These are phyloP conservation scores for Amphipoea lucens DNA, from an alignment of 2,888 invertebrate species.

Conservation along the genomic window DNA sequence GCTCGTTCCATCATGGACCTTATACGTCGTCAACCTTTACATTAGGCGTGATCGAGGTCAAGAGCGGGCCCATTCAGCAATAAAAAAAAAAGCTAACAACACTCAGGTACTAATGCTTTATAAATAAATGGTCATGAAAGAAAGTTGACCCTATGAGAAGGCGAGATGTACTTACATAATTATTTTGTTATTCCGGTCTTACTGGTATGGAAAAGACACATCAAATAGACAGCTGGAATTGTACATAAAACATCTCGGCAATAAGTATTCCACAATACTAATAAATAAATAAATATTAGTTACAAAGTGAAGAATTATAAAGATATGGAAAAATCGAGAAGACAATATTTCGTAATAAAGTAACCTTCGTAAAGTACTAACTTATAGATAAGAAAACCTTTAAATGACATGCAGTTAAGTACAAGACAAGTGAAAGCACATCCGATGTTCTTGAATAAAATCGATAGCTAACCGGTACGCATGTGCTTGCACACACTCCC, in stretches of 20 bases:
- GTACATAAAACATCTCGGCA: neutral
- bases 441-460: conserved; percentile 71
- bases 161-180: neutral
- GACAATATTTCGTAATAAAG: neutral
- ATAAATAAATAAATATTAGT: neutral
- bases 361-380: neutral
- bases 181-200: neutral
- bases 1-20: no score
- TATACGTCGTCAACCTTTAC: no score
- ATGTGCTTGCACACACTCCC: conserved; percentile 32
- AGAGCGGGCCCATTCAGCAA: no score
- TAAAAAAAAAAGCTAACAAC: neutral
- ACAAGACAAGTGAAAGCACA: conserved; percentile 76
- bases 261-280: neutral
- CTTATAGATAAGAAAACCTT: conserved; percentile 28
- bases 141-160: neutral
- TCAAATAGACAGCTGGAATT: neutral
- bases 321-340: neutral
- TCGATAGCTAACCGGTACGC: conserved; percentile 68
- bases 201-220: neutral
- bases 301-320: neutral
- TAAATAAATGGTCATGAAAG: neutral
- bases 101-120: neutral
- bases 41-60: no score
- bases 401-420: conserved; percentile 67